phyloP scores from a whole-genome alignment of 2,113 vertebrate species.

The Gila orcuttii region DNA sequence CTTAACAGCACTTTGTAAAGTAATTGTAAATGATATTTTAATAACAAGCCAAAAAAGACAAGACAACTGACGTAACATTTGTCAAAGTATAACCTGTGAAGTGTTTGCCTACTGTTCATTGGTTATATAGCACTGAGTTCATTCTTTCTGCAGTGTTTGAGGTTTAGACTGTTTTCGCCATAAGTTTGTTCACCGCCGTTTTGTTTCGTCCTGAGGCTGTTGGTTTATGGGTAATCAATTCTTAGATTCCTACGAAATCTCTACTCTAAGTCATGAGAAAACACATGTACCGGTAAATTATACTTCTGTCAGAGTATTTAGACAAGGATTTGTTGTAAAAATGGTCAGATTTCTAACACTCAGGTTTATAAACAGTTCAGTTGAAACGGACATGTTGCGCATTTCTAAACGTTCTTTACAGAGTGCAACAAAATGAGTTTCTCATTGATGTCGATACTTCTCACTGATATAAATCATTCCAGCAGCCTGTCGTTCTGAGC shows the following conservation, averaged over 20 bases:
- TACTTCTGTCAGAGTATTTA: neutral
- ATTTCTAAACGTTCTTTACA: neutral
- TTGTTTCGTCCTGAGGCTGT: constrained; percentile 66
- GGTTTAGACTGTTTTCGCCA: constrained; percentile 69
- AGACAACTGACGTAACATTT: constrained; percentile 75
- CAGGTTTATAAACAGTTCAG: constrained; percentile 23
- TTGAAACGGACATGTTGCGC: neutral
- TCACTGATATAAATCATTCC: neutral
- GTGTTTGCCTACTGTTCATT: constrained; percentile 82
- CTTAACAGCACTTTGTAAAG: constrained; percentile 79
- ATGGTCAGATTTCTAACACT: neutral
- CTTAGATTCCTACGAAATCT: no score
- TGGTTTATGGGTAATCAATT: constrained; percentile 24
- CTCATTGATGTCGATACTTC: neutral
- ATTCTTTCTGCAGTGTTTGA: constrained; percentile 76
- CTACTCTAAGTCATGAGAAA: neutral
- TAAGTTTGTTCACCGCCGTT: constrained; percentile 64
- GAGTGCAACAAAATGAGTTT: neutral
- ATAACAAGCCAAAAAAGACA: constrained; percentile 77
- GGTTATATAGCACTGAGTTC: constrained; percentile 75
- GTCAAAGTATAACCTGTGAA: constrained; percentile 80
- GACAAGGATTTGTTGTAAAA: neutral
- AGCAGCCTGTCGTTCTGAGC: neutral
- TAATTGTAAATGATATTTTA: constrained; percentile 84
- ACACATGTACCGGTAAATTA: neutral